A percentile compares a stretch with the other conserved stretches of the same genome.
Evolutionary conservation across 2,888 invertebrate genomes (phyloP).

Genomic region (Tupiocoris notatus): DNA sequence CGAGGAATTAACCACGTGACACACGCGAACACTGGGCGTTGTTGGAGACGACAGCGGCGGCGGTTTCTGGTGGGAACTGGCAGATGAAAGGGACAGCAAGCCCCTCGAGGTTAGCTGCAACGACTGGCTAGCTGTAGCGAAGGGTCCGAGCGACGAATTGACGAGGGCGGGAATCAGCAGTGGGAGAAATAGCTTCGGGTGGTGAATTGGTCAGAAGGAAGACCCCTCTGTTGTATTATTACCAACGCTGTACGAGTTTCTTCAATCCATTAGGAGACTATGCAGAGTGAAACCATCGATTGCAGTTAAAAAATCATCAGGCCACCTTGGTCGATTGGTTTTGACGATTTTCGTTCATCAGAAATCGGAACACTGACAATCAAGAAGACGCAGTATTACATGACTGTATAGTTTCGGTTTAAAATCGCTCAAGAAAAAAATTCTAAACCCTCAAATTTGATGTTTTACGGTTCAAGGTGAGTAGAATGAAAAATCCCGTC

Average conservation of each 20-base stretch:
- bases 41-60: background rate
- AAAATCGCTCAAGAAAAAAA: too few species aligned
- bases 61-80: background rate
- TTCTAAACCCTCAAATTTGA: too few species aligned
- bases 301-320: background rate
- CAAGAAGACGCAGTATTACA: too few species aligned
- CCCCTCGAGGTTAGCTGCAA: background rate
- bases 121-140: background rate
- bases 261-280: too few species aligned
- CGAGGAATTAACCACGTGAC: background rate
- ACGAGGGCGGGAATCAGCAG: background rate
- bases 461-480: too few species aligned
- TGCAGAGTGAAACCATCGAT: too few species aligned
- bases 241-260: too few species aligned
- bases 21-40: background rate
- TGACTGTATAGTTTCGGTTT: too few species aligned
- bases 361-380: too few species aligned
- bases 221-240: too few species aligned
- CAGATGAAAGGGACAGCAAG: background rate
- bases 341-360: background rate
- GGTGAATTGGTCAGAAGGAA: background rate
- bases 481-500: too few species aligned
- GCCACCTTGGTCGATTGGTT: background rate
- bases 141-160: background rate
- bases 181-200: background rate